A percentile compares a stretch with the other conserved stretches of the same genome.
Evolutionary conservation across 1,140 invertebrate species (phyloP).

Genomic region (Hylaeus volcanicus): DNA sequence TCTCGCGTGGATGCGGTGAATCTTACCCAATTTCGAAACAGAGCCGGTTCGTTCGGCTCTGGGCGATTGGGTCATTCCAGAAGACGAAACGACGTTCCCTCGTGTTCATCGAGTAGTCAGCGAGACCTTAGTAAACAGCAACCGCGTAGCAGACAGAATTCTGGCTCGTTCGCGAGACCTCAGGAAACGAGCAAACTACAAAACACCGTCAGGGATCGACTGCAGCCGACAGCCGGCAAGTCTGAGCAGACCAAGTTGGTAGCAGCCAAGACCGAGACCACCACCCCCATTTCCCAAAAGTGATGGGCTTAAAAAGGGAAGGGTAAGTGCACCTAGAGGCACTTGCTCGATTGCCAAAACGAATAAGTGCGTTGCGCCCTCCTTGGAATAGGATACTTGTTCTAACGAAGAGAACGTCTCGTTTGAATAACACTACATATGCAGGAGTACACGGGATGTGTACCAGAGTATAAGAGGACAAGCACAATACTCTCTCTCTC

Average conservation of each 20-base stretch:
- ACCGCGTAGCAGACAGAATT: slow-evolving; percentile 69
- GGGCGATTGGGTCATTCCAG: slow-evolving; percentile 67
- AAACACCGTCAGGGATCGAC: slow-evolving; percentile 53
- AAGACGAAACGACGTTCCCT: slow-evolving; percentile 58
- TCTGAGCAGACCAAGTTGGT: slow-evolving; percentile 46
- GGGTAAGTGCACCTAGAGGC: slow-evolving; percentile 19
- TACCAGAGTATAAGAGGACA: neutral
- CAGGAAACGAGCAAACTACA: slow-evolving; percentile 65
- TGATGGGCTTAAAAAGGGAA: slow-evolving; percentile 11
- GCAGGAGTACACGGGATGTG: neutral
- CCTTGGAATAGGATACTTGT: slow-evolving; percentile 3
- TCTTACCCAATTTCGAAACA: slow-evolving; percentile 70
- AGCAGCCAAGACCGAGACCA: slow-evolving; percentile 42
- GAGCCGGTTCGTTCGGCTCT: slow-evolving; percentile 76
- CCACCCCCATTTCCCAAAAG: slow-evolving; percentile 40
- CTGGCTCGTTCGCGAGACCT: slow-evolving; percentile 67
- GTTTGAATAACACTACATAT: neutral
- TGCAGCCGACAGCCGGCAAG: slow-evolving; percentile 36
- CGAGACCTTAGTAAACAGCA: slow-evolving; percentile 66
- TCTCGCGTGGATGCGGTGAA: slow-evolving; percentile 62
- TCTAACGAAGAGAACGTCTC: slow-evolving; percentile 5
- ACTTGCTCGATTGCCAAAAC: slow-evolving; percentile 36
- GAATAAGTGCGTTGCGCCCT: neutral
- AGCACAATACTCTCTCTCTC: neutral
- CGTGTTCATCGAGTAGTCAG: slow-evolving; percentile 55